Evolutionary conservation across 2,113 vertebrate species (phyloP), one percentile per base, ranked within the genome.

Genomic region (Triplophysa rosa): DNA sequence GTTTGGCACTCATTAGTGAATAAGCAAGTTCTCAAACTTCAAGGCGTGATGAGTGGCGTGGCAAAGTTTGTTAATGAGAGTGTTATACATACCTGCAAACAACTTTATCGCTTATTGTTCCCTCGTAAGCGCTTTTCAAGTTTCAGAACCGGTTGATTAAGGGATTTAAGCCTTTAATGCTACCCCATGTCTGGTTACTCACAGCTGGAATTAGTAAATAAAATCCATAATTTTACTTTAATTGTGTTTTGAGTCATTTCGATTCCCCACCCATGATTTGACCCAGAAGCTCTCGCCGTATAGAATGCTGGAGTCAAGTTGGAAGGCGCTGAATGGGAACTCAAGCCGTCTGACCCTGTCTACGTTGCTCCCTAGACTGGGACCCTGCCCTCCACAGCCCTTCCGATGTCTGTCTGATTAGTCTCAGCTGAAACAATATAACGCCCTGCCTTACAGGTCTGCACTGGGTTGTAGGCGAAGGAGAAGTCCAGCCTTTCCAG

Each of bases 341-440:
- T 4, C 71, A 66, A 69, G 65, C 77, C 77, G 89, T 89, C 88
- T 91, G 84, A 40, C 47, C 13, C 19, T n/a, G 61, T 49, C 21
- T 26, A 70, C 80, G 45, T 49, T 0, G 61, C 47, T 86, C 88
- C 78, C 70, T 6, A 14, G 84, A 83, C 86, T 82, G 42, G 42
- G n/a, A 21, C 78, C 77, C 85, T 83, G 52, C 61, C 67, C 54
- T 67, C 8, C 67, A 2, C 70, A 70, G 69, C 83, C 80, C 85
- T 88, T 87, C 88, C 87, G 87, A 83, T 83, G 82, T 83, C 66
- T 82, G 86, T 80, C 81, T 61, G 76, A 88, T 87, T 86, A 77
- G 69, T 70, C 87, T 87, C 90, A 88, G 86, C 87, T 90, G 88
- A 76, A 89, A 89, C 87, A 90, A 87, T 83, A 87, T 37, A 37